These are phyloP conservation scores for Brienomyrus longianalis DNA, from an alignment of 2,113 vertebrate species.

Conservation along the genomic window DNA sequence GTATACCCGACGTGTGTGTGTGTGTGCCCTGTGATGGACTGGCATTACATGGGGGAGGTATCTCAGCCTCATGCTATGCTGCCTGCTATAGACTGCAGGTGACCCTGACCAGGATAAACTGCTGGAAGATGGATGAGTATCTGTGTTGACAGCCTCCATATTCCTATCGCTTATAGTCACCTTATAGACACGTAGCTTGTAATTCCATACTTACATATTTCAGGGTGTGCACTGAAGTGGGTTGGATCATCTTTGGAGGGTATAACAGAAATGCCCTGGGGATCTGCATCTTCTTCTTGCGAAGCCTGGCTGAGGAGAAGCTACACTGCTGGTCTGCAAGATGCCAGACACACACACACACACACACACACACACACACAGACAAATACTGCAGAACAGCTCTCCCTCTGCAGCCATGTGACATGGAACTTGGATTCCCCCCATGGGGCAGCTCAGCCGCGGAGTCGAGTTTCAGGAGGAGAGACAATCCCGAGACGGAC, in stretches of 20 bases:
- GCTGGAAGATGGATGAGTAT: neutral
- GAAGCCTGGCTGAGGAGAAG: neutral
- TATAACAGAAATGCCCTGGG: neutral
- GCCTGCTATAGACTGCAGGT: neutral
- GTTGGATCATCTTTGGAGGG: neutral
- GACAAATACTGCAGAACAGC: neutral
- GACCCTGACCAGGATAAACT: neutral
- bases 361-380: neutral
- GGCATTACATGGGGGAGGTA: neutral
- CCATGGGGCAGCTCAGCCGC: constrained; percentile 41
- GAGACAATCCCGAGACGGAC: constrained; percentile 53
- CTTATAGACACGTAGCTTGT: neutral
- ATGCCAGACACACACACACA: neutral
- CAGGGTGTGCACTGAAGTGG: neutral
- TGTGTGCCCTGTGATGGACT: neutral
- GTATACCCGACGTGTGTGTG: neutral
- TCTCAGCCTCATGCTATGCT: neutral
- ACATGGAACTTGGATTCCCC: constrained; percentile 50
- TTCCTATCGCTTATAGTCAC: neutral
- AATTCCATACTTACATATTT: neutral
- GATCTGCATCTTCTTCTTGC: neutral
- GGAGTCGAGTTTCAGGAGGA: constrained; percentile 55
- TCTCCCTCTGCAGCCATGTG: constrained; percentile 32
- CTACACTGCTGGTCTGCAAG: neutral
- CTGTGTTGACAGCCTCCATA: neutral